A percentile compares a stretch with the other conserved stretches of the same genome.
Conservation (phyloP, 2,113 vertebrate genomes). For the Sturnus vulgaris region DNA sequence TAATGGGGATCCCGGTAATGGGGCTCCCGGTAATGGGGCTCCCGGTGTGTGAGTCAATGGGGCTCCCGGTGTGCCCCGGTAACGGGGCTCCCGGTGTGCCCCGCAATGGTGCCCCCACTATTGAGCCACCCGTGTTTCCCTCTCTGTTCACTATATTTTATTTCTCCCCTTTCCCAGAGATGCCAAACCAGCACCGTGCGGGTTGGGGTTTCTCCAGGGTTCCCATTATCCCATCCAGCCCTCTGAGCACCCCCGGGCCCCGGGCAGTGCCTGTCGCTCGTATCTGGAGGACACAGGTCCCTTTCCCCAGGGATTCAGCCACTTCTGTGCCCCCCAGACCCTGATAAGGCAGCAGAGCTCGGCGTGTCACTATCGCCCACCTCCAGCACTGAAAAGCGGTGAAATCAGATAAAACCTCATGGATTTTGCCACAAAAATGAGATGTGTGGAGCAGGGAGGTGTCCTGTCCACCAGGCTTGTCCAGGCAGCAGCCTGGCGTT, state of each 20-base stretch:
- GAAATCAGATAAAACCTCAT: neutral
- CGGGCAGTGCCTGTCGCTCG: rapidly evolving
- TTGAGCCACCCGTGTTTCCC: rapidly evolving
- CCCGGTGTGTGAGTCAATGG: neutral
- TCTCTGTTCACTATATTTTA: neutral
- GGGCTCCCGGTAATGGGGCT: too few relatives aligned
- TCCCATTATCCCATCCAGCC: neutral
- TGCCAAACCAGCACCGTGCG: too few relatives aligned
- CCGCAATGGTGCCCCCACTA: neutral
- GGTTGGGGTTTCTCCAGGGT: neutral
- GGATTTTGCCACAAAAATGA: neutral
- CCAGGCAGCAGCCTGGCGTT: neutral
- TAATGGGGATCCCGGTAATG: too few relatives aligned
- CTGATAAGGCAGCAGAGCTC: rapidly evolving
- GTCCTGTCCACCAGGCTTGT: neutral
- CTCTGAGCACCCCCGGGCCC: neutral
- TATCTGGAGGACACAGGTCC: neutral
- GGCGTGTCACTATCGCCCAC: rapidly evolving
- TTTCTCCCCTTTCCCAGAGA: neutral
- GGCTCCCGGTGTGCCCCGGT: neutral
- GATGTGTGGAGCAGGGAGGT: neutral
- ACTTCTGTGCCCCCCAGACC: neutral
- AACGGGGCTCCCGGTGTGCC: neutral
- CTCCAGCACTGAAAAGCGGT: rapidly evolving
- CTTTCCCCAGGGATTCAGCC: neutral